Evolutionary conservation across 2,797 vertebrate species (phyloP), one percentile per base, ranked within the genome.

Genomic region (Diceros bicornis): DNA sequence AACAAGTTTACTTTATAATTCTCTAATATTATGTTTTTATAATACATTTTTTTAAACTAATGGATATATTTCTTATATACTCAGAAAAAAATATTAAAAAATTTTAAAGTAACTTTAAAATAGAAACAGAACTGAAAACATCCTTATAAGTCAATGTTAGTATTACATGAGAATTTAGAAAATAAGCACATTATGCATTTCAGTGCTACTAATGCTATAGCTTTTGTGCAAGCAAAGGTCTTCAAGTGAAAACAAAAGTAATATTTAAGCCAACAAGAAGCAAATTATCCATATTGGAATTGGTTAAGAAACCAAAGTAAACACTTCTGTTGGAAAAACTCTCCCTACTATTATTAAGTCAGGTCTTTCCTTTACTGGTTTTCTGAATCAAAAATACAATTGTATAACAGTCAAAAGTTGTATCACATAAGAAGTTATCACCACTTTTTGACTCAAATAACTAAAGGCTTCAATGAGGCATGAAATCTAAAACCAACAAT

Each of bases 401-500:
- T 83, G 52, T 37, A 1, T 41, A 77, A 83, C 3, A 66, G 32
- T 95, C 68, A 78, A 91, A 91, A 93, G 41, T 44, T 84, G 18
- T 18, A 74, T 82, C 62, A 59, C 23, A 50, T 69, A 84, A 93
- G 61, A 95, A 78, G 34, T 85, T 90, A 96, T 89, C 64, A 82
- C 41, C 44, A 86, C 11, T 62, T 89, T 92, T 74, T 92, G 86
- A 72, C 52, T 95, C 71, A 87, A 57, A 84, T 34, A 96, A 72
- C 74, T 52, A 90, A 94, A 94, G 41, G 27, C 3, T 81, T 95
- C 87, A 94, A 44, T 57, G 86, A 97, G 85, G 86, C 81, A 52
- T 96, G 84, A 96, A 96, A 94, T 96, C 61, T 57, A 94, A 96
- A 94, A 89, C 44, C 69, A 96, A 95, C 62, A 61, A 93, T 82